These are phyloP conservation scores for Bambusicola thoracicus DNA, from an alignment of 2,113 vertebrate species.

Conservation along the genomic window DNA sequence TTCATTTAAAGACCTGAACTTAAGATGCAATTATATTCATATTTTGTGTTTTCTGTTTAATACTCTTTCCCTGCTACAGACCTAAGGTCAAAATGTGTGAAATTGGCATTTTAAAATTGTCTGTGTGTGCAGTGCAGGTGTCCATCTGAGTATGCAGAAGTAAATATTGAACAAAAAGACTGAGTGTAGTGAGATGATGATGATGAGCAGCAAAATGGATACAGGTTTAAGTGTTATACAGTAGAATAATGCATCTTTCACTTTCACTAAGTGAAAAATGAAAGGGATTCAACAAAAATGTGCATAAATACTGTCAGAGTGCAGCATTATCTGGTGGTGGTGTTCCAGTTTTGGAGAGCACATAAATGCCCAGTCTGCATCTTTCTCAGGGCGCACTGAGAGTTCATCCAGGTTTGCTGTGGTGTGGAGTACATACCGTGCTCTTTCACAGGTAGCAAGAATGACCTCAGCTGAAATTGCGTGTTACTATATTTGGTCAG, in stretches of 20 bases:
- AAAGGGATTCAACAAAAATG: neutral
- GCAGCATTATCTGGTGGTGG: neutral
- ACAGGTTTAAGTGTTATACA: neutral
- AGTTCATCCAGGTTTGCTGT: neutral
- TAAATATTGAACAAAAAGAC: constrained; percentile 75
- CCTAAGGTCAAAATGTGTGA: constrained; percentile 71
- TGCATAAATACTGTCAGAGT: neutral
- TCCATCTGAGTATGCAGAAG: constrained; percentile 78
- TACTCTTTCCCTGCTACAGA: constrained; percentile 64
- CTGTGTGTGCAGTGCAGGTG: constrained; percentile 63
- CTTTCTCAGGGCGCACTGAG: neutral
- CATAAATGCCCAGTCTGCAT: accelerated
- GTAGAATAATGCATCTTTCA: neutral
- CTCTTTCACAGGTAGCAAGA: neutral
- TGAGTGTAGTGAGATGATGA: constrained; percentile 43
- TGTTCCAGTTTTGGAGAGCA: neutral
- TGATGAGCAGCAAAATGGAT: neutral
- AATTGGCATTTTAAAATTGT: constrained; percentile 75
- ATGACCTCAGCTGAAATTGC: neutral
- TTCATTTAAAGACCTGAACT: neutral
- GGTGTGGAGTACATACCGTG: neutral
- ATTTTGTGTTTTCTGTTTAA: constrained; percentile 66
- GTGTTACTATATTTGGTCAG: neutral
- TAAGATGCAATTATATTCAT: neutral
- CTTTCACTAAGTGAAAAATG: neutral